These are phyloP conservation scores for Aurelia sp. DNA, from an alignment of 30 jellyfish, hydroid and myxozoan species.

Conservation along the genomic window DNA sequence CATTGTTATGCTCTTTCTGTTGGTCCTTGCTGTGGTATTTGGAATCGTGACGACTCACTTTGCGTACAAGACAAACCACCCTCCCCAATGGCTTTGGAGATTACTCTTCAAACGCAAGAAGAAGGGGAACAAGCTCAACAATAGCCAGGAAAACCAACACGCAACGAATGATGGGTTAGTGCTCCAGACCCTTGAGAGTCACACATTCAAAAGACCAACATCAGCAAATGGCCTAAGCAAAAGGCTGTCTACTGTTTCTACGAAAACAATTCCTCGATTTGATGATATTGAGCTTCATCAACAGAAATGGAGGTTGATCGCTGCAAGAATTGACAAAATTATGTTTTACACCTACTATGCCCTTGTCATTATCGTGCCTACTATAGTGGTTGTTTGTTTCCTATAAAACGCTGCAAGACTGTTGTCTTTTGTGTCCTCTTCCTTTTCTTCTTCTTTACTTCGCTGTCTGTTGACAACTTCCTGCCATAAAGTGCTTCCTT, in stretches of 20 bases:
- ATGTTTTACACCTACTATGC: slow-evolving; percentile 43
- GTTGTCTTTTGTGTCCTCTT: too few species aligned
- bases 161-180: slow-evolving; percentile 34
- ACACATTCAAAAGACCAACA: neutral
- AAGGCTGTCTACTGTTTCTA: slow-evolving; percentile 1
- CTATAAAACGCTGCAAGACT: too few species aligned
- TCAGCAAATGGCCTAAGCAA: neutral
- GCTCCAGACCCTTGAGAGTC: slow-evolving; percentile 5
- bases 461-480: too few species aligned
- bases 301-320: slow-evolving; percentile 52
- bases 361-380: slow-evolving; percentile 32
- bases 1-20: slow-evolving; percentile 54
- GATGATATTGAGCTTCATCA: slow-evolving; percentile 53
- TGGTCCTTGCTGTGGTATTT: slow-evolving; percentile 46
- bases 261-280: slow-evolving; percentile 1
- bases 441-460: too few species aligned
- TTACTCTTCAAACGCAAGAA: slow-evolving; percentile 19
- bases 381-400: neutral
- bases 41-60: slow-evolving; percentile 52
- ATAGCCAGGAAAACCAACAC: slow-evolving; percentile 26
- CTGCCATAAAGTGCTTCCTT: too few species aligned
- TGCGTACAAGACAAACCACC: slow-evolving; percentile 46
- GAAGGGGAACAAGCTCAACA: neutral
- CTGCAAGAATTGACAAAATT: slow-evolving; percentile 35
- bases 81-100: slow-evolving; percentile 67